Evolutionary conservation across 2,888 invertebrate species (phyloP), one percentile per base, ranked within the genome.

Genomic region (Pseudoips prasinana): DNA sequence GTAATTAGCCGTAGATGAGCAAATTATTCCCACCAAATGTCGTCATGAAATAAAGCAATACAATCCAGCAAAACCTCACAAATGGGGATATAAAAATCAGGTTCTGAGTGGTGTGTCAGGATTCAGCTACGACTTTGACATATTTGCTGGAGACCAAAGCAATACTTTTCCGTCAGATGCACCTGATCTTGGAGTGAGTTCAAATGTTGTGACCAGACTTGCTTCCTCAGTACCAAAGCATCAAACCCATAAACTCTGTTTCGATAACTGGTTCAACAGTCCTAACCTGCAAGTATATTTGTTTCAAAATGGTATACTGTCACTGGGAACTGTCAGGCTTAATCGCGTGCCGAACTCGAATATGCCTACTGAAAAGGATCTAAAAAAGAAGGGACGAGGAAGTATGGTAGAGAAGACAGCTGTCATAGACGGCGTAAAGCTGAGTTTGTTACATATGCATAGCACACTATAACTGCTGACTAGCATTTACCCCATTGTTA

Each of bases 111-210:
- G 67, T n/a, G 54, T 62, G 1, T 64, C 63, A 28, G 66, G 69
- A 0, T 73, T 72, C 31, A 66, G 66, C 23, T 72, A 68, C 25
- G 70, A 73, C 39, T 75, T 73, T 34, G 63, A 73, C 10, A 47
- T 73, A 20, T 72, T 51, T 49, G 46, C 59, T 37, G 70, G 66
- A 8, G 40, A 50, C 20, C 55, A 63, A 39, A 58, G 50, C 31
- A 52, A 56, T 29, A 34, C 29, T 17, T 25, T 41, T 23, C 54
- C 60, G 5, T 30, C 36, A 29, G 53, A 45, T 41, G 54, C 42
- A 32, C 60, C 60, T 33, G 56, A 65, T 39, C 42, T 65, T 8
- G 59, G 62, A n/a, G 51, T 41, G 7, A 53, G 53, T 20, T 35
- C 39, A n/a, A 64, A 64, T 46, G 50, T 62, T 1, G 66, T 68